phyloP scores from a whole-genome alignment of 2,888 invertebrate species.

The Heteropelma amictum region DNA sequence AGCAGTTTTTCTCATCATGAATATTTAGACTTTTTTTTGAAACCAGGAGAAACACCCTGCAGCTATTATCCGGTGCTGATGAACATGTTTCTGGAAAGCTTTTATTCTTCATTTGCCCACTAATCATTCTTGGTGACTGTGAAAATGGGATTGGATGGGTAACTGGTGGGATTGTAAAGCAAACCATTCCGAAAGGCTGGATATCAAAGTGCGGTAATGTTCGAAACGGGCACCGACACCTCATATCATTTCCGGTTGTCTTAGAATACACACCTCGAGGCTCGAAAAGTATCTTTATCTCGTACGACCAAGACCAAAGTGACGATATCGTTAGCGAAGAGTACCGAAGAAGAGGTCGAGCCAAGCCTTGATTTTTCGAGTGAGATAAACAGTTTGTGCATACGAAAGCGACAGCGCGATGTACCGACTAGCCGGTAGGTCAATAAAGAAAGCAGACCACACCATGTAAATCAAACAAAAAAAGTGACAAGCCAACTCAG shows the following conservation, averaged over 20 bases:
- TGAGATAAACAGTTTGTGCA: constrained; percentile 67
- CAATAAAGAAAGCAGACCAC: constrained; percentile 41
- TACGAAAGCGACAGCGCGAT: constrained; percentile 27
- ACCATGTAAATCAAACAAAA: constrained; percentile 42
- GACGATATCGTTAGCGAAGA: constrained; percentile 19
- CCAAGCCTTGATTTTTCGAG: constrained; percentile 75
- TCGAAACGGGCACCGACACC: constrained; percentile 22
- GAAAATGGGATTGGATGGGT: not conserved
- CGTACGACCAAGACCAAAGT: constrained; percentile 32
- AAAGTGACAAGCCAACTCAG: constrained; percentile 30
- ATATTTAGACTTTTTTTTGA: too few relatives aligned
- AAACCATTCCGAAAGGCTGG: not conserved
- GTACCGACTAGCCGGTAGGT: constrained; percentile 13
- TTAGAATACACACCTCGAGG: constrained; percentile 38
- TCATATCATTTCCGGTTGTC: constrained; percentile 65
- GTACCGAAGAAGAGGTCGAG: constrained; percentile 45
- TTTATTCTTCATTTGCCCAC: not conserved
- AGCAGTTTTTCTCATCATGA: too few relatives aligned
- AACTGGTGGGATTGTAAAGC: not conserved
- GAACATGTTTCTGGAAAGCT: not conserved
- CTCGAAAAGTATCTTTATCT: constrained; percentile 59
- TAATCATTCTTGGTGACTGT: not conserved
- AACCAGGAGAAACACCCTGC: too few relatives aligned
- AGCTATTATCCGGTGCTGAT: too few relatives aligned
- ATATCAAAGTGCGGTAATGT: constrained; percentile 20